These are phyloP conservation scores for Chrysemys picta DNA, from an alignment of 2,113 vertebrate genomes.

Conservation along the genomic window DNA sequence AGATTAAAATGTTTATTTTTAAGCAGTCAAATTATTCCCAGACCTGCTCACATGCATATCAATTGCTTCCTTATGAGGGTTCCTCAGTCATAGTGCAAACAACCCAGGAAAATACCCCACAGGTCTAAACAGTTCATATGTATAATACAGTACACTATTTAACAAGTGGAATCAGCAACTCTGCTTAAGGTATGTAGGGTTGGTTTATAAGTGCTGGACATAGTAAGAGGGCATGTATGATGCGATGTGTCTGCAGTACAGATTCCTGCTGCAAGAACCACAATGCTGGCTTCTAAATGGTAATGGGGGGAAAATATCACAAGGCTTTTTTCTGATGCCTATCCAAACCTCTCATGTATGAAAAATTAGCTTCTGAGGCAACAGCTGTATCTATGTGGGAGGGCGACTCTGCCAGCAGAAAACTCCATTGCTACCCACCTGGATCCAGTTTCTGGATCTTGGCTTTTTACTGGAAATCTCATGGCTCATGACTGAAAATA, in stretches of 20 bases:
- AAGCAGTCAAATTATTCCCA: not conserved
- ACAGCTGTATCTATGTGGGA: fast-evolving
- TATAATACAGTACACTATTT: not conserved
- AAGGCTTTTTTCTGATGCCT: not conserved
- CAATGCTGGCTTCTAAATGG: fast-evolving
- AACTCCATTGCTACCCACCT: not conserved
- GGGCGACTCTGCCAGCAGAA: not conserved
- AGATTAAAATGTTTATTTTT: not conserved
- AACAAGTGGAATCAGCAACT: not conserved
- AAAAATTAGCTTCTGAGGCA: fast-evolving
- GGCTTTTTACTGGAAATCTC: not conserved
- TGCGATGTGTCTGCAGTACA: not conserved
- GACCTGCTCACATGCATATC: not conserved
- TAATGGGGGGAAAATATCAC: not conserved
- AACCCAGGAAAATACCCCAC: not conserved
- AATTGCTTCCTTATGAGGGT: fast-evolving
- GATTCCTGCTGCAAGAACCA: not conserved
- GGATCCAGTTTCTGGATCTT: not conserved
- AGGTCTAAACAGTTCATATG: not conserved
- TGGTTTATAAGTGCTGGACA: not conserved
- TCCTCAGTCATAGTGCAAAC: not conserved
- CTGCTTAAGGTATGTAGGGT: not conserved
- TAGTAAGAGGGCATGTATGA: not conserved
- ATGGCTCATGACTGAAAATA: fast-evolving
- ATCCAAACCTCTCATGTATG: not conserved